Percentiles rank a stretch among this genome's conserved stretches.
phyloP scores from a whole-genome alignment of 2,888 invertebrate species.

The Drosophila colorata region DNA sequence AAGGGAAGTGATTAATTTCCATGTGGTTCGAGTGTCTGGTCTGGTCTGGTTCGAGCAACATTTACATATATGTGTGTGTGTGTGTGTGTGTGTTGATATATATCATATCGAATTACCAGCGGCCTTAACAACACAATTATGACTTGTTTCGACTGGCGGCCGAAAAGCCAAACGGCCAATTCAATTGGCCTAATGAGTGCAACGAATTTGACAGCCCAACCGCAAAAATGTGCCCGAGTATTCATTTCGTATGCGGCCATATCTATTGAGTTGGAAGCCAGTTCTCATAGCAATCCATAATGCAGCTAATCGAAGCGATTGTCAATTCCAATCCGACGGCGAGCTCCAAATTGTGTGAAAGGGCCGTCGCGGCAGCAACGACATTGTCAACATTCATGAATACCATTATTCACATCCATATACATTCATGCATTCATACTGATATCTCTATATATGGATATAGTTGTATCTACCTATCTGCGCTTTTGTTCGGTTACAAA shows the following conservation, averaged over 20 bases:
- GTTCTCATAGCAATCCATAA: constrained; percentile 33
- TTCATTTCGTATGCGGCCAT: constrained; percentile 20
- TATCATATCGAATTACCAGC: constrained; percentile 63
- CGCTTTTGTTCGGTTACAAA: constrained; percentile 32
- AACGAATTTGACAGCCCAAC: constrained; percentile 74
- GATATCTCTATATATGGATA: constrained; percentile 1
- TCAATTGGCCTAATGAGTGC: constrained; percentile 78
- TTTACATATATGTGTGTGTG: background rate
- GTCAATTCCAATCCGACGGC: constrained; percentile 40
- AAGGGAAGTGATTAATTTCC: constrained; percentile 74
- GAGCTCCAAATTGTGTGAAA: constrained; percentile 54
- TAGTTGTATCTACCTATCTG: constrained; percentile 6
- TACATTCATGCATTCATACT: constrained; percentile 19
- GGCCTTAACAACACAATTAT: constrained; percentile 79
- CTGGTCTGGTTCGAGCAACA: constrained; percentile 23
- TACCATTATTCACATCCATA: constrained; percentile 26
- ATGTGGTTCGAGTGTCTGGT: constrained; percentile 20
- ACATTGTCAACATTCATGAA: constrained; percentile 53
- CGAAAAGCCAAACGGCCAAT: constrained; percentile 56
- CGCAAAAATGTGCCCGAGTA: constrained; percentile 35
- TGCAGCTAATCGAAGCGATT: constrained; percentile 68
- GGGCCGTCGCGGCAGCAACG: constrained; percentile 41
- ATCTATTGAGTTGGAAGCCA: constrained; percentile 8
- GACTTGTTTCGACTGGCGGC: constrained; percentile 55
- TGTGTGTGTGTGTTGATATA: constrained; percentile 13